A percentile compares a stretch with the other conserved stretches of the same genome.
Conservation (phyloP, 2,113 vertebrate genomes). For the Myanophis thanlyinensis region DNA sequence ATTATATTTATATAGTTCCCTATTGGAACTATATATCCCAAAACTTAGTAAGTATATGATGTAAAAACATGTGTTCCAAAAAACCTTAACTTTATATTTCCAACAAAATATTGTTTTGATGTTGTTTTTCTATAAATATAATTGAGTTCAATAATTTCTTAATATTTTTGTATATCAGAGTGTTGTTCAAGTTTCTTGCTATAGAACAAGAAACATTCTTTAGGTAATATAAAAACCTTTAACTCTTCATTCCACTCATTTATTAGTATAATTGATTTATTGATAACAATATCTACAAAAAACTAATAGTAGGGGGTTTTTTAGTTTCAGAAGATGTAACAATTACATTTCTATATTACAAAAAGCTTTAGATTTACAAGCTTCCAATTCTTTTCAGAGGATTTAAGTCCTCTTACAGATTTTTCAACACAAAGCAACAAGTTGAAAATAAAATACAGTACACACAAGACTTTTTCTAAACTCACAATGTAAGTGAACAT, state of each 20-base stretch:
- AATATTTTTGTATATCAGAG: neutral
- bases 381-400: neutral
- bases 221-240: neutral
- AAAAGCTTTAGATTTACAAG: neutral
- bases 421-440: neutral
- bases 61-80: neutral
- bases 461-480: neutral
- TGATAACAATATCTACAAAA: neutral
- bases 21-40: neutral
- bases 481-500: neutral
- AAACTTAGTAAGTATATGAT: neutral
- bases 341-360: neutral
- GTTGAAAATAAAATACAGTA: neutral
- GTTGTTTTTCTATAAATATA: neutral
- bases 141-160: neutral
- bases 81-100: neutral
- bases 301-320: neutral
- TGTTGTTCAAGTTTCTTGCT: neutral
- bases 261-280: neutral
- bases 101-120: neutral
- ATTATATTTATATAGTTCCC: neutral
- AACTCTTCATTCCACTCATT: neutral
- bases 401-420: neutral
- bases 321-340: neutral
- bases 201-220: neutral